Conservation (phyloP, 2,797 vertebrate species). For the Fundulus diaphanus region DNA sequence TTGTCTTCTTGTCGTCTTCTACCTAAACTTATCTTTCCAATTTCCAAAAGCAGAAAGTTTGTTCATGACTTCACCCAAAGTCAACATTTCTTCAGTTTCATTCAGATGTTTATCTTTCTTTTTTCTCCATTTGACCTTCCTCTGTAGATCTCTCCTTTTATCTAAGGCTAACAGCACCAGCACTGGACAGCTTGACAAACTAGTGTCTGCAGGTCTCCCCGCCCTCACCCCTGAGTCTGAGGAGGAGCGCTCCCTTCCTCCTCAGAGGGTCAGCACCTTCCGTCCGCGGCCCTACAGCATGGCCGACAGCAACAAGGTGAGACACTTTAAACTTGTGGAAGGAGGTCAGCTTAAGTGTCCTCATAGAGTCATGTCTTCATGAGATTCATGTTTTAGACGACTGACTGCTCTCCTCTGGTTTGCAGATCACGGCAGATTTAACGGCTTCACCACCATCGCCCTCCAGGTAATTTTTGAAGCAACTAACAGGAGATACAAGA, state of each 20-base stretch:
- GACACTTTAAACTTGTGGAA: slow-evolving; percentile 26
- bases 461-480: slow-evolving; percentile 71
- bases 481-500: neutral
- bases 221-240: slow-evolving; percentile 74
- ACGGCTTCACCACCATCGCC: slow-evolving; percentile 76
- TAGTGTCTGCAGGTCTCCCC: slow-evolving; percentile 68
- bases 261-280: slow-evolving; percentile 83
- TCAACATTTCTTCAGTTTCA: slow-evolving; percentile 22
- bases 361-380: neutral
- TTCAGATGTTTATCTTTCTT: slow-evolving; percentile 20
- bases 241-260: slow-evolving; percentile 72
- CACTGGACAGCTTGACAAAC: slow-evolving; percentile 84
- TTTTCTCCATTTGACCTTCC: slow-evolving; percentile 35
- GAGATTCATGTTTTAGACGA: neutral
- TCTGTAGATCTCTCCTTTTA: slow-evolving; percentile 75
- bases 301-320: slow-evolving; percentile 84
- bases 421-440: slow-evolving; percentile 76
- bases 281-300: slow-evolving; percentile 89
- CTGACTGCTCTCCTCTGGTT: slow-evolving; percentile 14
- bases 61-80: slow-evolving; percentile 36
- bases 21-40: slow-evolving; percentile 30
- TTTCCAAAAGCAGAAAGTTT: slow-evolving; percentile 33
- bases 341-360: slow-evolving; percentile 11
- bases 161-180: slow-evolving; percentile 88
- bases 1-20: slow-evolving; percentile 1